Evolutionary conservation across 1,140 invertebrate genomes (phyloP), one percentile per base, ranked within the genome.

Genomic region (Drosophila nigrodunni): DNA sequence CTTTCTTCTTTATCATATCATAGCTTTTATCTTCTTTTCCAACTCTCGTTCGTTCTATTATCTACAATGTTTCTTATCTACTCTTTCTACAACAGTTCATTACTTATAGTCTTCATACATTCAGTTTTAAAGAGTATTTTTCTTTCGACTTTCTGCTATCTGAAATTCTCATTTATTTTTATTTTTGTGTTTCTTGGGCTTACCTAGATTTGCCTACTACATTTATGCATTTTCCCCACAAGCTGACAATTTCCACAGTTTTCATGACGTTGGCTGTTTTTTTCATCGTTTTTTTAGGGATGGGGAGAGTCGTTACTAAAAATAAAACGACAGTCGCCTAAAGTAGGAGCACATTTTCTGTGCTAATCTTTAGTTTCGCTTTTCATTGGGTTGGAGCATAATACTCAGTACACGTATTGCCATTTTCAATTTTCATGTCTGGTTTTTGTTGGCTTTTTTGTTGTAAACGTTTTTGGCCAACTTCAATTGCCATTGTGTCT

Each of bases 331-430:
- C 62, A 57, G 64, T 68, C 34, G 37, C 41, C 65, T 77, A 64
- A 52, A 74, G 58, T 8, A 9, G 35, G 25, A 44, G 15, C 66
- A 62, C 58, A 58, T 54, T 73, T 88, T 73, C 57, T 47, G 65
- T 87, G 82, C 72, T 74, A 79, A 82, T 75, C 74, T 39, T 55
- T 59, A 69, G 71, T 87, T 87, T 87, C 85, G 80, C 83, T 87
- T 87, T 87, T 89, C 85, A 73, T 78, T 79, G 68, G 60, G 25
- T 62, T 43, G 66, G 55, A 30, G 25, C 25, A 30, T 54, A 50
- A 47, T 78, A 73, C 64, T 73, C 58, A 39, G 13, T 18, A 21
- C 52, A 55, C 15, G 52, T 55, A 10, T 49, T 43, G 77, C 59
- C 47, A 59, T 76, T 71, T 52, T 59, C 34, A 35, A 34, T 49